Evolutionary conservation across 2,888 invertebrate genomes (phyloP), one percentile per base, ranked within the genome.

Genomic region (Melolontha melolontha): DNA sequence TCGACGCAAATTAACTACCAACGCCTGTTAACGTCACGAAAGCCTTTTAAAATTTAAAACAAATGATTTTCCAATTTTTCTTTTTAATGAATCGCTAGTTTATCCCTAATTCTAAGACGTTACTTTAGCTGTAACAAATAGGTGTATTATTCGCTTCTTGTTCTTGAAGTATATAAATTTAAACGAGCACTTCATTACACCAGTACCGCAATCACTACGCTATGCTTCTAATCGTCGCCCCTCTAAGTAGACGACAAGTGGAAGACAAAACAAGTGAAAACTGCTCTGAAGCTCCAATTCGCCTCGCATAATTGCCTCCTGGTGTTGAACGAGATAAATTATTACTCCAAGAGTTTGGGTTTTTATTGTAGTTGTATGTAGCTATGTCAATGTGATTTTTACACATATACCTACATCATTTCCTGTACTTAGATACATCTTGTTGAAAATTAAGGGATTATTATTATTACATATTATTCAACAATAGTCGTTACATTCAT

Each of bases 291-390:
- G 62, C 54, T 55, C 40, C 47, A 51, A 51, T 63, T 57, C 52
- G 41, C 47, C 54, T 47, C 50, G 47, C 54, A 51, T 74, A 74
- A 74, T 75, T 75, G 71, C 73, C 69, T 74, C 68, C 66, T 73
- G 74, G 67, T 69, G 71, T 51, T 73, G 73, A 75, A 70, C 50
- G 70, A 73, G 74, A 75, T 73, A 71, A 72, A 75, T 74, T 67
- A 70, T 66, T 64, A 42, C 51, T 67, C 67, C 54, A 70, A 64
- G 47, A 29, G 47, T 2, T 34, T 16, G 47, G 55, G 67, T 74
- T 74, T 72, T 75, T 74, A 73, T 75, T 72, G 69, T 71, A 64
- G 68, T 64, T 72, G 70, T 74, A 68, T 72, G 70, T 74, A 68
- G 63, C 71, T 68, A 69, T 29, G 66, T 42, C 42, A 52, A 50